Evolutionary conservation across 2,888 invertebrate genomes (phyloP).

Genomic region (Habroteleia sp.): DNA sequence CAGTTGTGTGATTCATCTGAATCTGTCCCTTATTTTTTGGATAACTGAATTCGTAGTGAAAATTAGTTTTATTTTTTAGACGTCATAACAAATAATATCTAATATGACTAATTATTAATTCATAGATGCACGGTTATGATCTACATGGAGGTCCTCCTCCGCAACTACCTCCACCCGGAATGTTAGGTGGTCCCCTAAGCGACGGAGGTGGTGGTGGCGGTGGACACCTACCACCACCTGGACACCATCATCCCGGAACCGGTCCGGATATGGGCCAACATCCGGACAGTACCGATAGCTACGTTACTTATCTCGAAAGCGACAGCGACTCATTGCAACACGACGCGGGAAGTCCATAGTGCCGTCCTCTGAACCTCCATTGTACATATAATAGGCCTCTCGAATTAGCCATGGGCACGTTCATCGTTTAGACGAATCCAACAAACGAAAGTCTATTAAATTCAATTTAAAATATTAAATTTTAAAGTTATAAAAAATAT

Average conservation of each 20-base stretch:
- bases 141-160: constrained; percentile 81
- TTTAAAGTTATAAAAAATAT: no score
- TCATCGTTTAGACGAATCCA: constrained; percentile 44
- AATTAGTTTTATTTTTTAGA: no score
- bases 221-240: constrained; percentile 74
- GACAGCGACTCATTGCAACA: constrained; percentile 85
- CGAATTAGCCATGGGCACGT: constrained; percentile 34
- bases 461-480: no score
- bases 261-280: constrained; percentile 86
- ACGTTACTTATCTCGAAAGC: constrained; percentile 95
- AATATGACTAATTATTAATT: no score
- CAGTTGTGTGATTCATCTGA: no score
- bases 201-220: constrained; percentile 73
- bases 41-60: no score
- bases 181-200: constrained; percentile 78
- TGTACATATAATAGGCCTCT: constrained; percentile 69
- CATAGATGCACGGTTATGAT: constrained; percentile 96
- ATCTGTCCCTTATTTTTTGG: no score
- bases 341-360: constrained; percentile 83
- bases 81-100: no score
- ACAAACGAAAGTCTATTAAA: no score
- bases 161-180: constrained; percentile 77
- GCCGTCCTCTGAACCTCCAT: constrained; percentile 70
- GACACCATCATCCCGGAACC: constrained; percentile 73
- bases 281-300: constrained; percentile 92